These are phyloP conservation scores for Bombylius discolor DNA, from an alignment of 2,888 invertebrate genomes.

Conservation along the genomic window DNA sequence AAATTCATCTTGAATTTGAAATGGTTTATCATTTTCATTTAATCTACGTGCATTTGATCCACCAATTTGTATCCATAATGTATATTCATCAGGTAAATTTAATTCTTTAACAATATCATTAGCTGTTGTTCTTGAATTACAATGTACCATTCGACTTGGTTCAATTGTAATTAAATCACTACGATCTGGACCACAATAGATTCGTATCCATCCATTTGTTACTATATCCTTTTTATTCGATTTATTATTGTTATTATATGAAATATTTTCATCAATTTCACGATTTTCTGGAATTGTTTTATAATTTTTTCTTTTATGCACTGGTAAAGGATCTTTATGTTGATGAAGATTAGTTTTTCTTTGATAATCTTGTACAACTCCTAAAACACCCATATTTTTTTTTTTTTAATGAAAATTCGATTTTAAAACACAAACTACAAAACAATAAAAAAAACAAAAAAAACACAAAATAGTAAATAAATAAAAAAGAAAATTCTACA, in stretches of 20 bases:
- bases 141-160: slow-evolving; percentile 17
- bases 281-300: slow-evolving; percentile 3
- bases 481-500: no score
- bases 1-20: slow-evolving; percentile 49
- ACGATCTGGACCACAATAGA: slow-evolving; percentile 17
- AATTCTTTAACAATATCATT: slow-evolving; percentile 14
- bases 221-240: not conserved
- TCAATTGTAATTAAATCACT: slow-evolving; percentile 15
- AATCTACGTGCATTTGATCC: slow-evolving; percentile 44
- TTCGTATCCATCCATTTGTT: slow-evolving; percentile 15
- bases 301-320: not conserved
- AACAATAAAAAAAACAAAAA: no score
- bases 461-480: no score
- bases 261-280: slow-evolving; percentile 1
- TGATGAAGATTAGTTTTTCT: not conserved
- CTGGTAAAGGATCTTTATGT: not conserved
- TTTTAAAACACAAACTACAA: no score
- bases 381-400: slow-evolving; percentile 10
- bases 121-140: slow-evolving; percentile 10
- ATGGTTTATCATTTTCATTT: slow-evolving; percentile 42
- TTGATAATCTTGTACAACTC: slow-evolving; percentile 3
- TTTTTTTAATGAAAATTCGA: not conserved
- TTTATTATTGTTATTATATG: not conserved
- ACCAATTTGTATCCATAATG: slow-evolving; percentile 39
- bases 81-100: slow-evolving; percentile 15